phyloP scores from a whole-genome alignment of 64 coral and sea anemone genomes.

The Dendronephthya gigantea region DNA sequence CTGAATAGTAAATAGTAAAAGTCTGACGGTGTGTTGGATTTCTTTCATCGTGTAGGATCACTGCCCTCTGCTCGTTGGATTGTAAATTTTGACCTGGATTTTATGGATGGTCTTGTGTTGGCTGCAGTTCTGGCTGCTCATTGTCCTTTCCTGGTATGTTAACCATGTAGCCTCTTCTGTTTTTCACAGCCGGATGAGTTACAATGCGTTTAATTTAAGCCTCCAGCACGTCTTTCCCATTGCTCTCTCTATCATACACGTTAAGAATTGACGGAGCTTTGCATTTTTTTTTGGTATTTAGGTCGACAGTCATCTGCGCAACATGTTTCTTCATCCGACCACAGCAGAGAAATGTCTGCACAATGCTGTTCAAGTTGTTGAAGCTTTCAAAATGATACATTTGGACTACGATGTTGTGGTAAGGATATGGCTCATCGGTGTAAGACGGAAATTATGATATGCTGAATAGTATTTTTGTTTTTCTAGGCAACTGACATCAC shows the following conservation, averaged over 20 bases:
- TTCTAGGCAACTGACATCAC: conserved; percentile 76
- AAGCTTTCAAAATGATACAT: conserved; percentile 73
- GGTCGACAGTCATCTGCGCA: conserved; percentile 71
- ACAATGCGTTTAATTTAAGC: too few species aligned
- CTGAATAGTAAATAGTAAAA: too few species aligned
- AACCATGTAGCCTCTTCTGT: too few species aligned
- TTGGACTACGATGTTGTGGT: conserved; percentile 95
- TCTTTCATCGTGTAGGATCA: conserved; percentile 33
- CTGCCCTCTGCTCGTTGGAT: conserved; percentile 80
- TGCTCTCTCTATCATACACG: too few species aligned
- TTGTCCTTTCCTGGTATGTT: conserved; percentile 78
- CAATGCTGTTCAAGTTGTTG: conserved; percentile 73
- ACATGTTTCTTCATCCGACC: conserved; percentile 65
- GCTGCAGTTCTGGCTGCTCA: conserved; percentile 64
- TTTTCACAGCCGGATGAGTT: too few species aligned
- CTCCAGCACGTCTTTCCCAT: too few species aligned
- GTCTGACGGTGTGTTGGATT: neutral
- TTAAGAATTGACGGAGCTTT: neutral
- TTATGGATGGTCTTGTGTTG: conserved; percentile 90
- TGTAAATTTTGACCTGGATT: conserved; percentile 96
- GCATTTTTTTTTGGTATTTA: neutral
- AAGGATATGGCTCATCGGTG: neutral
- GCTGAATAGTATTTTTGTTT: neutral
- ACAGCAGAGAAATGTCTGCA: conserved; percentile 91
- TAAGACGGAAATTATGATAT: too few species aligned